Conservation (phyloP, 2,113 vertebrate genomes). For the Seriola rivoliana region DNA sequence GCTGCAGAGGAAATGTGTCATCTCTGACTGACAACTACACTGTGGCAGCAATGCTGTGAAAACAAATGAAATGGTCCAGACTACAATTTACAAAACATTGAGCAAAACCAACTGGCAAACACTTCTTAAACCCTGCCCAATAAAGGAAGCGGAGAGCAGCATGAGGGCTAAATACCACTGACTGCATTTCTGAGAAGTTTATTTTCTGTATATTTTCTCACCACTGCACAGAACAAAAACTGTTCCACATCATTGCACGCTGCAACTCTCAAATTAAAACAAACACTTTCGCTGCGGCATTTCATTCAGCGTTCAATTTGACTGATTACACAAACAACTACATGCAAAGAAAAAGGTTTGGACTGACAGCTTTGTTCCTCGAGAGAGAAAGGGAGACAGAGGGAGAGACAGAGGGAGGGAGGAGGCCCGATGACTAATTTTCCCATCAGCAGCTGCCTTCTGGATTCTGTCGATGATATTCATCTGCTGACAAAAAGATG, state of each 20-base stretch:
- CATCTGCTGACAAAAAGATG: slow-evolving; percentile 38
- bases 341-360: slow-evolving; percentile 11
- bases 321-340: slow-evolving; percentile 38
- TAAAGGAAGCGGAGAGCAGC: slow-evolving; percentile 10
- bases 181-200: slow-evolving; percentile 17
- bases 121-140: not conserved
- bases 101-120: not conserved
- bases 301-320: slow-evolving; percentile 28
- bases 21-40: not conserved
- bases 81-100: not conserved
- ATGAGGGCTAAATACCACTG: not conserved
- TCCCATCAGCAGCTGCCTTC: slow-evolving; percentile 46
- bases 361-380: slow-evolving; percentile 2
- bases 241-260: slow-evolving; percentile 18
- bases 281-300: not conserved
- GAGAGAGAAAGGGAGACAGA: not conserved
- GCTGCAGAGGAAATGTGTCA: slow-evolving; percentile 13
- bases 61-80: not conserved
- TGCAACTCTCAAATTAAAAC: slow-evolving; percentile 16
- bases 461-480: slow-evolving; percentile 35
- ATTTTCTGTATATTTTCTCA: slow-evolving; percentile 42
- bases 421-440: slow-evolving; percentile 29
- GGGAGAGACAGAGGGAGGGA: not conserved
- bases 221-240: slow-evolving; percentile 41
- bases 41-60: not conserved